Conservation (phyloP, 2,113 vertebrate species). For the Phaethon lepturus region DNA sequence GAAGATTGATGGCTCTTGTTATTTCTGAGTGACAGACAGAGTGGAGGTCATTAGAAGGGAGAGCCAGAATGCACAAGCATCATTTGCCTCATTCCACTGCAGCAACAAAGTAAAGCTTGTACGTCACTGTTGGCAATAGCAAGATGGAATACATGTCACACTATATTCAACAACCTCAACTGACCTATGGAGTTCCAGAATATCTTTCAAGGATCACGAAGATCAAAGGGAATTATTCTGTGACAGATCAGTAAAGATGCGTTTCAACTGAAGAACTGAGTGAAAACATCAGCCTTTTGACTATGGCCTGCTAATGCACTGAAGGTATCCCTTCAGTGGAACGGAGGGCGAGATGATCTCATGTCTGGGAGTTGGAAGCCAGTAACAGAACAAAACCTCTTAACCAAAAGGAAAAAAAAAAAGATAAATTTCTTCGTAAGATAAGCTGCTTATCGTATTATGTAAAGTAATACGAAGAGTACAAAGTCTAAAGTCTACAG, state of each 20-base stretch:
- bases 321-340: slow-evolving; percentile 35
- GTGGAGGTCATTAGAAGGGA: slow-evolving; percentile 30
- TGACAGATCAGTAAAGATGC: slow-evolving; percentile 45
- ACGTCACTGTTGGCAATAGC: background rate
- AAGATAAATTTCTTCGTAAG: slow-evolving; percentile 24
- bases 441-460: background rate
- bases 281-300: slow-evolving; percentile 63
- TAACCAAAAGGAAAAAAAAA: slow-evolving; percentile 37
- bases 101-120: slow-evolving; percentile 25
- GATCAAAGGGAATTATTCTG: slow-evolving; percentile 42
- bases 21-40: slow-evolving; percentile 30
- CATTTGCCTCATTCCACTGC: background rate
- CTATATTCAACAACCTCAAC: slow-evolving; percentile 29
- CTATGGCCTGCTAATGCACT: slow-evolving; percentile 25
- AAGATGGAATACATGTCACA: slow-evolving; percentile 28
- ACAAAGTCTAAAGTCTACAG: slow-evolving; percentile 25
- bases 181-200: slow-evolving; percentile 54
- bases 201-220: slow-evolving; percentile 46
- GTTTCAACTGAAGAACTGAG: slow-evolving; percentile 54
- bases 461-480: slow-evolving; percentile 13
- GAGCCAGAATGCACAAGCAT: background rate
- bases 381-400: slow-evolving; percentile 68
- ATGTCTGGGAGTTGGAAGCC: slow-evolving; percentile 53
- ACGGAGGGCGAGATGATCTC: slow-evolving; percentile 55
- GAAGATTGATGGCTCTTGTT: slow-evolving; percentile 47